A percentile compares a stretch with the other conserved stretches of the same genome.
These are phyloP conservation scores for Stercorarius parasiticus DNA, from an alignment of 2,113 vertebrate genomes.

Conservation along the genomic window DNA sequence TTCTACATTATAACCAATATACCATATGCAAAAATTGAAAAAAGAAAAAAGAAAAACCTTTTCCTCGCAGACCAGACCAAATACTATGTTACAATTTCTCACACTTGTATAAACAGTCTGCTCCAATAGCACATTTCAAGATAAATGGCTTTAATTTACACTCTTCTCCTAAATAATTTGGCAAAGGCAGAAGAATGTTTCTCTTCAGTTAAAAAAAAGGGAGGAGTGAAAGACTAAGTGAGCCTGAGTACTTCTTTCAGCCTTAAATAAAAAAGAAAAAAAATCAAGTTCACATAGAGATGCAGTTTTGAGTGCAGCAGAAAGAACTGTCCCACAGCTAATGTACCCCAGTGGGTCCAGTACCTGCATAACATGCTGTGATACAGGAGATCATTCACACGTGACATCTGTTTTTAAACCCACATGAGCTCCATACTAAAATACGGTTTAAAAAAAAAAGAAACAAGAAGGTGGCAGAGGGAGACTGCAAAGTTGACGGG, in stretches of 20 bases:
- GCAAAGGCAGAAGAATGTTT: constrained; percentile 60
- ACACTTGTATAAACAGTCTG: constrained; percentile 72
- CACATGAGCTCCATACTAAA: background rate
- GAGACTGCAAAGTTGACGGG: background rate
- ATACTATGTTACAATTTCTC: constrained; percentile 68
- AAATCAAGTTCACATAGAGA: background rate
- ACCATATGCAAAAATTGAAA: background rate
- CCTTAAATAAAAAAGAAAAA: constrained; percentile 1
- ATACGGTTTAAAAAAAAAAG: background rate
- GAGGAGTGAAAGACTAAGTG: background rate
- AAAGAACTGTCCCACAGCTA: background rate
- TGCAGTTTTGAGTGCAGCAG: background rate
- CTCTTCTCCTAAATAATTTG: constrained; percentile 68
- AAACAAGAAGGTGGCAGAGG: background rate
- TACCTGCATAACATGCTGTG: background rate
- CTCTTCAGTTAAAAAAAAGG: constrained; percentile 37
- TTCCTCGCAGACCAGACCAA: constrained; percentile 62
- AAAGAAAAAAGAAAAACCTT: constrained; percentile 31
- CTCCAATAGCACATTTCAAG: constrained; percentile 64
- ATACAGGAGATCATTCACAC: background rate
- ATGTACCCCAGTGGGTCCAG: background rate
- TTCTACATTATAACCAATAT: constrained; percentile 9
- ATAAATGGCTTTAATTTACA: constrained; percentile 76
- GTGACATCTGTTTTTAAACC: background rate
- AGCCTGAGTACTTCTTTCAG: background rate